Conservation (phyloP, 2,113 vertebrate genomes). For the Paramormyrops kingsleyae region DNA sequence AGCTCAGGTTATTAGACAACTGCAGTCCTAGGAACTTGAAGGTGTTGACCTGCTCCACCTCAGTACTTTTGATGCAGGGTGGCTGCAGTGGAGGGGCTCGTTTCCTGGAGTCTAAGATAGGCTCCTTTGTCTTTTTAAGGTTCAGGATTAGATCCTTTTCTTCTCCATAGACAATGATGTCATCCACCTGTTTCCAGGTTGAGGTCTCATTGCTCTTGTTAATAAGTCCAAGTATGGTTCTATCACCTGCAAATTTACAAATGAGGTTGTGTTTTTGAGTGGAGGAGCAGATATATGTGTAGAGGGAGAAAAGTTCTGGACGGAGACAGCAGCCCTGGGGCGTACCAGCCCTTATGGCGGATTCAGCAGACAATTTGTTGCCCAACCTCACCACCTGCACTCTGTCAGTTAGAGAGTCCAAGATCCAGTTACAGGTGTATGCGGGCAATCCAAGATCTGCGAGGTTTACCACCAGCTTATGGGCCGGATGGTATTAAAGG, state of each 20-base stretch:
- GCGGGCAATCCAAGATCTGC: background rate
- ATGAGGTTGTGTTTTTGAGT: background rate
- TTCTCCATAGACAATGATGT: background rate
- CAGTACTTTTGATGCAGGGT: background rate
- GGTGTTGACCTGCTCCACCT: background rate
- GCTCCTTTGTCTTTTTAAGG: background rate
- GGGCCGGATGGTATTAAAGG: background rate
- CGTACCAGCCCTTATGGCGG: background rate
- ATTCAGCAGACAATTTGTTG: background rate
- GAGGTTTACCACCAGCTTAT: background rate
- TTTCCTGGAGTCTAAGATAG: background rate
- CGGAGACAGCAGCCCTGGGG: background rate
- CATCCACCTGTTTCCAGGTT: background rate
- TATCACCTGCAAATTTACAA: background rate
- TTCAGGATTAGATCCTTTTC: background rate
- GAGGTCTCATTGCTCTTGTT: background rate
- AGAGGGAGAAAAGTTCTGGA: background rate
- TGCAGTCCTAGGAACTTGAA: background rate
- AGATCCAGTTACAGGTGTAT: background rate
- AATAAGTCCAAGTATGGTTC: background rate
- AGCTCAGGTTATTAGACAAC: background rate
- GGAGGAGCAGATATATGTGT: background rate
- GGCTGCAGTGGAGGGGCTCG: background rate
- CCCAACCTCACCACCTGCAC: background rate
- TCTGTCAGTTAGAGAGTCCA: background rate